phyloP scores from a whole-genome alignment of 2,797 vertebrate genomes.

The Arvicola amphibius region DNA sequence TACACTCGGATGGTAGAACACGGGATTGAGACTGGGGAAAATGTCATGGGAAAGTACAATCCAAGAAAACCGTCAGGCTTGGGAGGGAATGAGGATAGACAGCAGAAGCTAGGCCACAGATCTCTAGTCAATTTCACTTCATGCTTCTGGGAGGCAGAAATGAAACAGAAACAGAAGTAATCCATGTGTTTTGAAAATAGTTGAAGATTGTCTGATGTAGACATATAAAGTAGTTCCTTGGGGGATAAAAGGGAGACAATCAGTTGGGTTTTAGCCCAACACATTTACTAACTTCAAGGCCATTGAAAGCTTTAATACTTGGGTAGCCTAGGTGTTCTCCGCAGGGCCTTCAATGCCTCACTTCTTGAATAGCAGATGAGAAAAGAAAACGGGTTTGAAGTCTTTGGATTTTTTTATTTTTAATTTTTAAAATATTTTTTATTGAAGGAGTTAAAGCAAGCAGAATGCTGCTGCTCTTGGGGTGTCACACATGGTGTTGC shows the following conservation, averaged over 20 bases:
- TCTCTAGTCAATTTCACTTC: conserved; percentile 44
- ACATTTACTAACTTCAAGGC: conserved; percentile 18
- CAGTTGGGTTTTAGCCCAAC: conserved; percentile 6
- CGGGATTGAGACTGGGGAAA: neutral
- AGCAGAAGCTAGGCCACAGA: conserved; percentile 20
- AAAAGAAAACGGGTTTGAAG: neutral
- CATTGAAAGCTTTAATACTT: neutral
- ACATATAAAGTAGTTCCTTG: conserved; percentile 8
- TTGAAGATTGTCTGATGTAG: conserved; percentile 30
- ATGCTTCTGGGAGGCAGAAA: conserved; percentile 48
- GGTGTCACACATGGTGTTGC: neutral
- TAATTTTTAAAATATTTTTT: neutral
- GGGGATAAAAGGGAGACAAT: neutral
- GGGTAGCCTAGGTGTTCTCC: conserved; percentile 8
- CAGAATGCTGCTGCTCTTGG: neutral
- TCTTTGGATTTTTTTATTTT: neutral
- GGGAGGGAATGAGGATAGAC: neutral
- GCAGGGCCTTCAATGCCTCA: conserved; percentile 19
- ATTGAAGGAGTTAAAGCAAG: conserved; percentile 42
- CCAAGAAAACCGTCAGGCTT: neutral
- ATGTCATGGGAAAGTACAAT: conserved; percentile 21
- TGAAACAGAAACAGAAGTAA: conserved; percentile 58
- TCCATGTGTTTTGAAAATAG: conserved; percentile 52
- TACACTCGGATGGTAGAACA: neutral
- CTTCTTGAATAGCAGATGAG: conserved; percentile 35